These are phyloP conservation scores for Dynastes hyllus DNA, from an alignment of 2,888 invertebrate species.

Conservation along the genomic window DNA sequence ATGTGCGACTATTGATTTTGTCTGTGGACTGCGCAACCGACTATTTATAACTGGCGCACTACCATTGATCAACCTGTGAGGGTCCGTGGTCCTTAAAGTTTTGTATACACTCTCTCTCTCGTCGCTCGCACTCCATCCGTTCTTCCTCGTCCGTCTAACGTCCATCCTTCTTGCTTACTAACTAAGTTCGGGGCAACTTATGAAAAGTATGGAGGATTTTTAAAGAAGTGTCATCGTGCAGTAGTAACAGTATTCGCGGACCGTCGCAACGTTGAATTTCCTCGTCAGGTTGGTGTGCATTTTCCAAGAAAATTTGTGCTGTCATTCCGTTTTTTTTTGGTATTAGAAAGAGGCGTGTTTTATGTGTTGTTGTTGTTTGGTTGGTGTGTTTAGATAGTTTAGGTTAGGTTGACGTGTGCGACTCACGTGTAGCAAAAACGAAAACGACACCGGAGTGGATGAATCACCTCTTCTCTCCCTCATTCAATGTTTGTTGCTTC, in stretches of 20 bases:
- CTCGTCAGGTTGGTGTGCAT: slow-evolving; percentile 56
- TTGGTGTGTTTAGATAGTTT: slow-evolving; percentile 37
- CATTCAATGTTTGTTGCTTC: slow-evolving; percentile 38
- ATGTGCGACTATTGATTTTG: slow-evolving; percentile 63
- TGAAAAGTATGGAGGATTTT: slow-evolving; percentile 61
- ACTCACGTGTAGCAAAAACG: slow-evolving; percentile 31
- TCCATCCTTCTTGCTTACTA: slow-evolving; percentile 60
- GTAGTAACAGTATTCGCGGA: slow-evolving; percentile 54
- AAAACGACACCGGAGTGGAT: slow-evolving; percentile 9
- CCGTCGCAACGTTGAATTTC: slow-evolving; percentile 46
- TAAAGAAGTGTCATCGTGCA: slow-evolving; percentile 55
- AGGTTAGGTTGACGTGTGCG: slow-evolving; percentile 45
- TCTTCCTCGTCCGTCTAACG: slow-evolving; percentile 54
- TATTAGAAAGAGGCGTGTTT: slow-evolving; percentile 31
- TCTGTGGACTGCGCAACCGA: slow-evolving; percentile 62
- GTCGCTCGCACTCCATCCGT: slow-evolving; percentile 57
- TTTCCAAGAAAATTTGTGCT: slow-evolving; percentile 30
- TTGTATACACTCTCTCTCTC: slow-evolving; percentile 57
- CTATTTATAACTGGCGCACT: slow-evolving; percentile 62
- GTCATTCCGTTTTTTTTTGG: slow-evolving; percentile 21
- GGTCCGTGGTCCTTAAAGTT: slow-evolving; percentile 65
- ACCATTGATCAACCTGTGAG: no score
- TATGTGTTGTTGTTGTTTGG: slow-evolving; percentile 35
- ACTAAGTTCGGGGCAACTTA: slow-evolving; percentile 65
- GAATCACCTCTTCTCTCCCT: slow-evolving; percentile 32